Base-by-base conservation (phyloP, 1,140 invertebrate species). In the Streblospio benedicti region DNA sequence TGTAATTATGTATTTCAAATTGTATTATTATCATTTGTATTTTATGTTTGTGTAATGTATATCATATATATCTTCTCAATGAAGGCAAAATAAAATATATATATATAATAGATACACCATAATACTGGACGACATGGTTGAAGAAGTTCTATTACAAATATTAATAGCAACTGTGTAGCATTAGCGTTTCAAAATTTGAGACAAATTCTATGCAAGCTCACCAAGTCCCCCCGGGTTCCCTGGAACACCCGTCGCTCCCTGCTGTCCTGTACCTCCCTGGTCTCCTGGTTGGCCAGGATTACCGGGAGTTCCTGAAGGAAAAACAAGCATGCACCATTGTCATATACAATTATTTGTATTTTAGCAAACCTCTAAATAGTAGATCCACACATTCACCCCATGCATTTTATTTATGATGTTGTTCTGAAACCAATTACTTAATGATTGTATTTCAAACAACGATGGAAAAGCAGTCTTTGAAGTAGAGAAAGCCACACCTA, bases 211-310 rank as follows among this genome's bases (percentile, higher is more conserved):
- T 18, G n/a, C 44, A 47, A 27, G 27, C 6, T n/a, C n/a, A 20
- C 44, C 44, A 6, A 27, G 4, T 18, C n/a, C 9, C 18, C 44
- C 44, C 5, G 44, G 44, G 18, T 52, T 52, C 4, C 53, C 53
- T 14, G 4, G 4, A 28, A 14, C 9, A 30, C 41, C 23, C 2
- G 18, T 3, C 27, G 44, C 44, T 31, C 57, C 57, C 28, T 44
- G 9, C 16, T 9, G 23, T n/a, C 57, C 57, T 14, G 43, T 25
- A 31, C 18, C 38, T 12, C 57, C 57, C 18, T 31, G 9, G 2
- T 12, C 20, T 33, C 57, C 57, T 4, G 47, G 30, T 51, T 59
- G 44, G 2, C 57, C 57, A 30, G 16, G 12, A 18, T 28, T n/a
- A 32, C 57, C 57, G n/a, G 44, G 1, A 2, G 12, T 3, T 27